Conservation (phyloP, 2,888 invertebrate genomes). For the Eumacrocentrus americanus region DNA sequence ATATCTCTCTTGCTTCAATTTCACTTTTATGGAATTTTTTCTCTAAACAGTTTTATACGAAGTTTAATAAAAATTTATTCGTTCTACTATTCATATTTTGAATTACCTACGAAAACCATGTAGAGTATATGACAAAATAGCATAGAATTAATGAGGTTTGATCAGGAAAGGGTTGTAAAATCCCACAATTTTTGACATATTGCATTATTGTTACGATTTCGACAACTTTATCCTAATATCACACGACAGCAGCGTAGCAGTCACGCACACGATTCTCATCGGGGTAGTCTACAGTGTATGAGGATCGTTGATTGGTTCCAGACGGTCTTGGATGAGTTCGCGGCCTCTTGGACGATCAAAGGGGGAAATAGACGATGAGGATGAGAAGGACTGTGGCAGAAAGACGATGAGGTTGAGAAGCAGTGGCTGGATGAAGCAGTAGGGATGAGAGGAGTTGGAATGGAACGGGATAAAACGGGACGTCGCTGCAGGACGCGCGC, state of each 20-base stretch:
- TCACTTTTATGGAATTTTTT: slow-evolving; percentile 2
- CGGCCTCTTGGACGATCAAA: slow-evolving; percentile 32
- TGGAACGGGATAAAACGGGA: slow-evolving; percentile 51
- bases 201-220: too few relatives aligned
- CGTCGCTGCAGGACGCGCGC: slow-evolving; percentile 55
- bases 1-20: not conserved
- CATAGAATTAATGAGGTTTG: too few relatives aligned
- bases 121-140: too few relatives aligned
- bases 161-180: too few relatives aligned
- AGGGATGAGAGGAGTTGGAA: too few relatives aligned
- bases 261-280: slow-evolving; percentile 16
- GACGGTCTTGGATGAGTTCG: slow-evolving; percentile 34
- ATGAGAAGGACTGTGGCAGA: slow-evolving; percentile 21
- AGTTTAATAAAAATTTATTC: too few relatives aligned
- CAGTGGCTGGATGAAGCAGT: slow-evolving; percentile 21
- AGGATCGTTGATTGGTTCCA: slow-evolving; percentile 36
- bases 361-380: slow-evolving; percentile 22
- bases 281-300: slow-evolving; percentile 6
- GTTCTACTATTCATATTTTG: too few relatives aligned
- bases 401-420: slow-evolving; percentile 30
- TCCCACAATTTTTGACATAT: too few relatives aligned
- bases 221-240: too few relatives aligned
- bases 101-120: too few relatives aligned
- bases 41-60: too few relatives aligned
- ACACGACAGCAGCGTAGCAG: too few relatives aligned